These are phyloP conservation scores for Candidula unifasciata DNA, from an alignment of 2,888 invertebrate species.

Conservation along the genomic window DNA sequence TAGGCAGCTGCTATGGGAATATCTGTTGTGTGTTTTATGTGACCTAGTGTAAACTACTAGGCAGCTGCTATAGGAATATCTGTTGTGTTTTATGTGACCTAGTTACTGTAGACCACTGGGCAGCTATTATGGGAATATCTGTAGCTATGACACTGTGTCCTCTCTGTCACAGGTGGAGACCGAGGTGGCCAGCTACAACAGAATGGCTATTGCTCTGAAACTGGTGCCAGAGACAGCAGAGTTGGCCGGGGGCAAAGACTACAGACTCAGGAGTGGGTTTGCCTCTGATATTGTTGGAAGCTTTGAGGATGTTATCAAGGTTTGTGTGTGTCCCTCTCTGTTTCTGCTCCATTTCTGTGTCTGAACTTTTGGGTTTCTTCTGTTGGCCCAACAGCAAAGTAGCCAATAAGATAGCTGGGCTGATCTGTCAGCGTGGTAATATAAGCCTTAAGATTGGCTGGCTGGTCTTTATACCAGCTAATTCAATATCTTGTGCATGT, in stretches of 20 bases:
- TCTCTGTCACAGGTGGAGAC: constrained; percentile 60
- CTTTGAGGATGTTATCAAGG: constrained; percentile 62
- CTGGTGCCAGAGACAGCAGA: constrained; percentile 71
- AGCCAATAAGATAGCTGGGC: no score
- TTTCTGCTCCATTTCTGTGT: not conserved
- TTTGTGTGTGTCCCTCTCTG: constrained; percentile 36
- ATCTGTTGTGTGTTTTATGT: no score
- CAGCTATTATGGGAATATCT: not conserved
- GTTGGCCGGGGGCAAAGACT: constrained; percentile 71
- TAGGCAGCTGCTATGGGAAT: no score
- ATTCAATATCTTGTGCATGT: no score
- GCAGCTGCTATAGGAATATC: no score
- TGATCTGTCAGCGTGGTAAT: no score
- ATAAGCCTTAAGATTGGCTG: no score
- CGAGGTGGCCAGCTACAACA: constrained; percentile 66
- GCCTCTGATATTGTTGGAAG: constrained; percentile 52
- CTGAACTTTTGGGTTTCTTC: not conserved
- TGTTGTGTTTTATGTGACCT: no score
- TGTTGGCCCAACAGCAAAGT: not conserved
- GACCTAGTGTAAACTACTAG: no score
- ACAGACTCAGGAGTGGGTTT: constrained; percentile 62
- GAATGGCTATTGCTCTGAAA: constrained; percentile 64
- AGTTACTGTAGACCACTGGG: not conserved
- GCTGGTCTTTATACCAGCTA: no score
- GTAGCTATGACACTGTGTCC: not conserved